These are phyloP conservation scores for Vireo altiloquus DNA, from an alignment of 2,113 vertebrate genomes.

Conservation along the genomic window DNA sequence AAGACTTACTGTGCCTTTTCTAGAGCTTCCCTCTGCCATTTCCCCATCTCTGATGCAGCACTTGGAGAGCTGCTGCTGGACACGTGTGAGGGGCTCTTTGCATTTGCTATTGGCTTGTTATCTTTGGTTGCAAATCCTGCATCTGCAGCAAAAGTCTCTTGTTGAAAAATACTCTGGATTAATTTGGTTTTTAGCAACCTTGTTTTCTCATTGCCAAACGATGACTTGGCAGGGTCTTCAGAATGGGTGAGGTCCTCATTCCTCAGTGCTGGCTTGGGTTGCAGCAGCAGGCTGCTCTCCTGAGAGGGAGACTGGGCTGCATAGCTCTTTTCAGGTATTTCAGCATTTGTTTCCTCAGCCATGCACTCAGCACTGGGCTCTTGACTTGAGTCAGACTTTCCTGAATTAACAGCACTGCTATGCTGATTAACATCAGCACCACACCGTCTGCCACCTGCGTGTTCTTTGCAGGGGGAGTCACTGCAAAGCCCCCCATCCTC, in stretches of 20 bases:
- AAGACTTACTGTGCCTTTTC: constrained; percentile 74
- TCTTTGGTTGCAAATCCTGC: not conserved
- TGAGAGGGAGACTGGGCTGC: not conserved
- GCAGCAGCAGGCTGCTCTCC: not conserved
- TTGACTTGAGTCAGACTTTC: not conserved
- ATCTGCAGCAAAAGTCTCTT: not conserved
- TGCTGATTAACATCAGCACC: not conserved
- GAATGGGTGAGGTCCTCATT: not conserved
- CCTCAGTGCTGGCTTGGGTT: not conserved
- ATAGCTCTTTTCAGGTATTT: not conserved
- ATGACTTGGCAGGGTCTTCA: constrained; percentile 14
- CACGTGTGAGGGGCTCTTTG: not conserved
- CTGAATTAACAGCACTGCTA: not conserved
- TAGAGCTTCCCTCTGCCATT: constrained; percentile 9
- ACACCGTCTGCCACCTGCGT: not conserved
- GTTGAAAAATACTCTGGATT: constrained; percentile 14
- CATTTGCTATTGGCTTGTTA: not conserved
- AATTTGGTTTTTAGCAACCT: not conserved
- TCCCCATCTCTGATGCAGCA: not conserved
- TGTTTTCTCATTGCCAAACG: not conserved
- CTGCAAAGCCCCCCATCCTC: not conserved
- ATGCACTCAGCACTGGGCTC: not conserved
- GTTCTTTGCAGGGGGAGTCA: not conserved
- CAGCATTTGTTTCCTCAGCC: not conserved
- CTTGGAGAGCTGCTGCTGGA: not conserved